Conservation (phyloP, 2,113 vertebrate species). For the Lepidiolamprologus cunningtoni region DNA sequence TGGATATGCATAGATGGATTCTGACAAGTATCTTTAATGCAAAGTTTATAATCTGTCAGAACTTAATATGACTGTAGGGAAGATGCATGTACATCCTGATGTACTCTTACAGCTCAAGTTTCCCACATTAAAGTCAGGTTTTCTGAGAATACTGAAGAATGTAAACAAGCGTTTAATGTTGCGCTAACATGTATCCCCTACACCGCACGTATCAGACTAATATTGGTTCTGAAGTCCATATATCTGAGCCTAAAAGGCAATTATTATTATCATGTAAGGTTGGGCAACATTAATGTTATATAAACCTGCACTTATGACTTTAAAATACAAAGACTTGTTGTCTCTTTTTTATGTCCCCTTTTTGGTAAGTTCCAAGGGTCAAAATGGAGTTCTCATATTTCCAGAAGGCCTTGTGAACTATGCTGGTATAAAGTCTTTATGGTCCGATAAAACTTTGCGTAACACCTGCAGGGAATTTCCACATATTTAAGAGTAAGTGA, state of each 20-base stretch:
- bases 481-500: background rate
- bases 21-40: constrained; percentile 28
- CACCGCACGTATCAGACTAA: background rate
- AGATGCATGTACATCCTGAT: background rate
- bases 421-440: background rate
- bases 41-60: background rate
- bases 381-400: background rate
- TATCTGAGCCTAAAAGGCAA: background rate
- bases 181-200: background rate
- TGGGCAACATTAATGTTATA: background rate
- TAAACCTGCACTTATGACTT: background rate
- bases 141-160: background rate
- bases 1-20: background rate
- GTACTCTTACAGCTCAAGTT: background rate
- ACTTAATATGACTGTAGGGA: background rate
- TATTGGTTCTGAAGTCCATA: background rate
- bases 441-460: background rate
- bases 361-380: background rate
- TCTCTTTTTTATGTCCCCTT: background rate
- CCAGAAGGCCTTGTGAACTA: background rate
- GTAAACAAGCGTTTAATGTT: background rate
- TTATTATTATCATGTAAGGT: background rate
- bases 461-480: background rate
- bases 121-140: background rate
- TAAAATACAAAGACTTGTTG: background rate